A percentile compares a stretch with the other conserved stretches of the same genome.
phyloP scores from a whole-genome alignment of 1,140 invertebrate genomes.

The Aporrectodea caliginosa region DNA sequence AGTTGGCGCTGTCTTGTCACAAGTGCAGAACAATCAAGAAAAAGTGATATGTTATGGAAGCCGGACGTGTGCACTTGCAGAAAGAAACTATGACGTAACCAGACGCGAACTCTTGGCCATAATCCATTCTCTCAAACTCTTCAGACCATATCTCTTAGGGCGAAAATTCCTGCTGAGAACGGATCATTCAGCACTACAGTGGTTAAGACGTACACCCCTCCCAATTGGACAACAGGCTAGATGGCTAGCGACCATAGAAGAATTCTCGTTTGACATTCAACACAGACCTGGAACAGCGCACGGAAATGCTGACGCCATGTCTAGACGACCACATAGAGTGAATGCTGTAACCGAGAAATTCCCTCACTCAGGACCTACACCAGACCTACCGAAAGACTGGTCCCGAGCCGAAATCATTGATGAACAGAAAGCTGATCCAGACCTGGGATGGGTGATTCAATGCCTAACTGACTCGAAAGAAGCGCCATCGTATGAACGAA shows the following conservation, averaged over 20 bases:
- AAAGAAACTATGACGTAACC: slow-evolving; percentile 27
- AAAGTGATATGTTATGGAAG: background rate
- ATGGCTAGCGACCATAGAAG: slow-evolving; percentile 37
- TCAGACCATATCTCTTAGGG: background rate
- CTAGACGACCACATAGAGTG: background rate
- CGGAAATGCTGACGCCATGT: background rate
- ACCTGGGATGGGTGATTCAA: no score
- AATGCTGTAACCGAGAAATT: no score
- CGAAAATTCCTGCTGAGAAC: slow-evolving; percentile 1
- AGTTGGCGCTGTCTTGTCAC: slow-evolving; percentile 46
- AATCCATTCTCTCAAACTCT: background rate
- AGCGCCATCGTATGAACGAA: no score
- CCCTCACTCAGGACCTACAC: no score
- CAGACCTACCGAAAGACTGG: no score
- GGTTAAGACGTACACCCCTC: slow-evolving; percentile 34
- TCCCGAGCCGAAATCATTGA: no score
- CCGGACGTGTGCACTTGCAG: background rate
- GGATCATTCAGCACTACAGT: slow-evolving; percentile 41
- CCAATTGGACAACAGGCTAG: slow-evolving; percentile 39
- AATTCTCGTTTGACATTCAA: slow-evolving; percentile 38
- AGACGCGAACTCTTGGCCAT: slow-evolving; percentile 33
- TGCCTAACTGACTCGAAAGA: no score
- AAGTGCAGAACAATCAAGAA: slow-evolving; percentile 28
- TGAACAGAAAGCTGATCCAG: no score
- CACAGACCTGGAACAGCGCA: slow-evolving; percentile 26